These are phyloP conservation scores for Cottoperca gobio DNA, from an alignment of 2,797 vertebrate genomes.

Conservation along the genomic window DNA sequence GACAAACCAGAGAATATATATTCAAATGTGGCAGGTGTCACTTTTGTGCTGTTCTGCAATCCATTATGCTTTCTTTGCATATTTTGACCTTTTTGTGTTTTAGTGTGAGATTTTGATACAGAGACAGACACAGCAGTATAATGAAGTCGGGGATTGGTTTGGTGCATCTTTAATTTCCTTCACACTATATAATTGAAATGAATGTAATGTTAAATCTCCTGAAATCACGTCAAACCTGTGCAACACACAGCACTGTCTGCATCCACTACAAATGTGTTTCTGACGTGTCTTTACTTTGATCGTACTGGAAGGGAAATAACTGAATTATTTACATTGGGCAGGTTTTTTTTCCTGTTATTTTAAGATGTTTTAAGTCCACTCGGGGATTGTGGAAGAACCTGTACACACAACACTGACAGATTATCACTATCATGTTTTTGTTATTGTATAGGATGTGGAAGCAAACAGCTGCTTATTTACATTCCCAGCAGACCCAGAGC, in stretches of 20 bases:
- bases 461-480: neutral
- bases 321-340: slow-evolving; percentile 7
- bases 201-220: neutral
- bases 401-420: neutral
- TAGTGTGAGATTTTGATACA: neutral
- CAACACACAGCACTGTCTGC: neutral
- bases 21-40: slow-evolving; percentile 70
- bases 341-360: slow-evolving; percentile 26
- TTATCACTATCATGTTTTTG: neutral
- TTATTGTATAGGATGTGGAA: neutral
- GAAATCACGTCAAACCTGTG: neutral
- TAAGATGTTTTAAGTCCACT: too few relatives aligned
- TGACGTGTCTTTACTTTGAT: slow-evolving; percentile 7
- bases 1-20: slow-evolving; percentile 55
- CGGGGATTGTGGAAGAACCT: neutral
- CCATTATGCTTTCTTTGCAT: slow-evolving; percentile 55
- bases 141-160: neutral
- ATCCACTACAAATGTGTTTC: neutral
- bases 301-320: slow-evolving; percentile 7
- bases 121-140: neutral
- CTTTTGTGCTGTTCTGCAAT: slow-evolving; percentile 55
- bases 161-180: slow-evolving; percentile 2
- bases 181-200: neutral
- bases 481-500: too few relatives aligned
- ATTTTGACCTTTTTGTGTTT: slow-evolving; percentile 48